These are phyloP conservation scores for Campaea margaritaria DNA, from an alignment of 2,888 invertebrate species.

Conservation along the genomic window DNA sequence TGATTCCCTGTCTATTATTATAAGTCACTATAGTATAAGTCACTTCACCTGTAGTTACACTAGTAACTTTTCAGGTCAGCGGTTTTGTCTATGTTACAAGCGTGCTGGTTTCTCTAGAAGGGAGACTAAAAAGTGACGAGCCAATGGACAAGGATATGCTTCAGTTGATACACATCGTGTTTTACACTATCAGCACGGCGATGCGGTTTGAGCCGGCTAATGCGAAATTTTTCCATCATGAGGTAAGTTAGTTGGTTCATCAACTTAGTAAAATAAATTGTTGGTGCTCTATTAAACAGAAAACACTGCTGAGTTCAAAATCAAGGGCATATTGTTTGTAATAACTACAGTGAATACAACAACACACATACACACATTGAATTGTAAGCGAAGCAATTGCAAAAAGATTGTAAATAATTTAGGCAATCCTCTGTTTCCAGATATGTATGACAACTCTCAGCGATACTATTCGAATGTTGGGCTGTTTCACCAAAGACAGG, in stretches of 20 bases:
- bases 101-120: constrained; percentile 96
- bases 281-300: too few relatives aligned
- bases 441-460: constrained; percentile 97
- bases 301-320: too few relatives aligned
- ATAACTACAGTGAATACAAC: too few relatives aligned
- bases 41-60: too few relatives aligned
- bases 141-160: constrained; percentile 87
- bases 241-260: constrained; percentile 81
- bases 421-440: constrained; percentile 70
- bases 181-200: constrained; percentile 97
- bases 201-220: constrained; percentile 99
- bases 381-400: too few relatives aligned
- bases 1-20: too few relatives aligned
- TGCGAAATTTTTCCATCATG: constrained; percentile 98
- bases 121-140: constrained; percentile 86
- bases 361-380: too few relatives aligned
- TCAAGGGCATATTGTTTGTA: too few relatives aligned
- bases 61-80: constrained; percentile 88
- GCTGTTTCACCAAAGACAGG: constrained; percentile 90
- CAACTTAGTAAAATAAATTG: too few relatives aligned
- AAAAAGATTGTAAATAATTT: too few relatives aligned
- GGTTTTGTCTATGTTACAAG: constrained; percentile 99
- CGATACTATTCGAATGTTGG: constrained; percentile 95
- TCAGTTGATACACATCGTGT: constrained; percentile 93
- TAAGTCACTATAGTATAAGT: too few relatives aligned